A percentile compares a stretch with the other conserved stretches of the same genome.
Evolutionary conservation across 2,888 invertebrate species (phyloP).

Genomic region (Lepidochrysops patricia): DNA sequence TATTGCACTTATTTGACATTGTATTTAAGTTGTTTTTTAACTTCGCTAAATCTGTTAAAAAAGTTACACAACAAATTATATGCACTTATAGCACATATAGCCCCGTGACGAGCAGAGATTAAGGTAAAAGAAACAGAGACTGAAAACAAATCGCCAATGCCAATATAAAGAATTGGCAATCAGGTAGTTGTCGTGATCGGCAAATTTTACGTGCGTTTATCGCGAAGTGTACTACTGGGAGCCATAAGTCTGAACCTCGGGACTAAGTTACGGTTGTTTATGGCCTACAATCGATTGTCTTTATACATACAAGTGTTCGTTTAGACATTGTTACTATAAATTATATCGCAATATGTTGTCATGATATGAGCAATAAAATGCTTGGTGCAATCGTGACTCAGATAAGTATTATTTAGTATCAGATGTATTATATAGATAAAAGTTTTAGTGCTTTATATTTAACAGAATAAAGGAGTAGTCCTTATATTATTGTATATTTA

Average conservation of each 20-base stretch:
- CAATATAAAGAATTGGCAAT: conserved; percentile 28
- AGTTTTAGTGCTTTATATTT: too few relatives aligned
- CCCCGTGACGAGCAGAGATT: too few relatives aligned
- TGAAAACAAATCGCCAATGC: neutral
- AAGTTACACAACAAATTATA: too few relatives aligned
- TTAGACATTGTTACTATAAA: conserved; percentile 13
- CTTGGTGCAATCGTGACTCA: neutral
- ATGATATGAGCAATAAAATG: conserved; percentile 19
- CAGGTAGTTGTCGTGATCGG: conserved; percentile 30
- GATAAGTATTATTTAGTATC: too few relatives aligned
- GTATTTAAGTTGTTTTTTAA: too few relatives aligned
- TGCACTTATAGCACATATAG: too few relatives aligned
- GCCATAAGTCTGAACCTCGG: conserved; percentile 30
- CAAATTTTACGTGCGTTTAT: conserved; percentile 39
- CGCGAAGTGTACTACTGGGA: conserved; percentile 50
- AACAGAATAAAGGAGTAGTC: too few relatives aligned
- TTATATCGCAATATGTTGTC: neutral
- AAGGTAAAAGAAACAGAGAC: neutral
- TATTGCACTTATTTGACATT: too few relatives aligned
- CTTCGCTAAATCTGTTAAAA: too few relatives aligned
- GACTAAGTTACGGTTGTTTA: conserved; percentile 28
- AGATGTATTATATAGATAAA: neutral
- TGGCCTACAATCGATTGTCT: conserved; percentile 36
- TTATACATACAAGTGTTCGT: conserved; percentile 23
- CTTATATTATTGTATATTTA: too few relatives aligned